Percentiles rank a stretch among this genome's conserved stretches.
Evolutionary conservation across 2,113 vertebrate genomes (phyloP).

Genomic region (Pampusana beccarii): DNA sequence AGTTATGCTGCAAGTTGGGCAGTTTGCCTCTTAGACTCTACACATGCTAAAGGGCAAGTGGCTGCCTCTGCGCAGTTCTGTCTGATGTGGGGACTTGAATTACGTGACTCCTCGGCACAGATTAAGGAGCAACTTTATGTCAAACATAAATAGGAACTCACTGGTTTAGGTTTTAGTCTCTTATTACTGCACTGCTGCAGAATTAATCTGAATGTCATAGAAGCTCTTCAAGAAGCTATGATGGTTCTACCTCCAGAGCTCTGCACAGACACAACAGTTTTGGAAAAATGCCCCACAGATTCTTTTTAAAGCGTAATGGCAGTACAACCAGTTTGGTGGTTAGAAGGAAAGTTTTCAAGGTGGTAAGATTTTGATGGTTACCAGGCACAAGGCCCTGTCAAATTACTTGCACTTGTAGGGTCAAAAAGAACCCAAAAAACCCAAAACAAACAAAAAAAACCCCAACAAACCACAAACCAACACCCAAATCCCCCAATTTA

Average conservation of each 20-base stretch:
- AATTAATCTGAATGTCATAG: background rate
- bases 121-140: background rate
- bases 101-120: background rate
- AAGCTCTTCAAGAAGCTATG: background rate
- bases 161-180: background rate
- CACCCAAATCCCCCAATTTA: background rate
- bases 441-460: too few species aligned
- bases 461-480: too few species aligned
- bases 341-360: background rate
- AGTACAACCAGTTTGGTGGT: background rate
- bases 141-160: background rate
- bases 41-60: background rate
- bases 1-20: background rate
- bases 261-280: background rate
- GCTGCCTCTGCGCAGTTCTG: background rate
- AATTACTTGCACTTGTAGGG: background rate
- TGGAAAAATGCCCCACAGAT: background rate
- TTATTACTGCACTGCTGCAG: background rate
- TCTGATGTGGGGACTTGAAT: background rate
- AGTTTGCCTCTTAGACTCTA: background rate
- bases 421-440: too few species aligned
- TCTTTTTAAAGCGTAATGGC: background rate
- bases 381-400: background rate
- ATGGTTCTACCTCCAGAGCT: background rate
- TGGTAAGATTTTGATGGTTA: background rate